These are phyloP conservation scores for Holothuria scabra DNA, from an alignment of 53 echinoderm and acorn worm genomes.

Conservation along the genomic window DNA sequence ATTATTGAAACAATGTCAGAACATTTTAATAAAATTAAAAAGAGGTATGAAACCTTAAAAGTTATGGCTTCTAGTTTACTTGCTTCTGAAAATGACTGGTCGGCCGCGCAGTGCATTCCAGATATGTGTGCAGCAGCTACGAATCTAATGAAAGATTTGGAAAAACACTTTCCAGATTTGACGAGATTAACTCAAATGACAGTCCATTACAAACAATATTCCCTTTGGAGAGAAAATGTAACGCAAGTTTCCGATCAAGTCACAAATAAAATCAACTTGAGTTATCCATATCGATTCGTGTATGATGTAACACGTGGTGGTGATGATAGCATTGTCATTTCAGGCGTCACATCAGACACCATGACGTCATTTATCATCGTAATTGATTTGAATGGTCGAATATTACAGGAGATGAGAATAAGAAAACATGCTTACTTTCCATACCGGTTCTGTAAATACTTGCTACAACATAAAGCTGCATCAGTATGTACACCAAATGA, in stretches of 20 bases:
- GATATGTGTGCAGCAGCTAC: background rate
- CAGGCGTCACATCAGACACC: background rate
- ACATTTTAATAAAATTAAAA: background rate
- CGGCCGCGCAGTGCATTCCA: conserved; percentile 9
- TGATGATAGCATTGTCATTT: background rate
- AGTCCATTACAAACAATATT: background rate
- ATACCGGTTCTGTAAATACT: background rate
- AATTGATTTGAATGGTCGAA: background rate
- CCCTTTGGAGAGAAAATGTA: background rate
- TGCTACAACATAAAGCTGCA: background rate
- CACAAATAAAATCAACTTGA: no score
- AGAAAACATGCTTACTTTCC: background rate
- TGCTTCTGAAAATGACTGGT: no score
- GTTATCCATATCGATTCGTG: background rate
- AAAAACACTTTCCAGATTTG: conserved; percentile 4
- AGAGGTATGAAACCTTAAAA: background rate
- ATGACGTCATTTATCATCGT: background rate
- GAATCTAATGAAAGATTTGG: conserved; percentile 1
- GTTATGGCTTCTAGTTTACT: background rate
- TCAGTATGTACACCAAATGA: no score
- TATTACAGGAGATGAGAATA: background rate
- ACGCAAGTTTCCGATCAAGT: background rate
- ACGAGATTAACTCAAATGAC: background rate
- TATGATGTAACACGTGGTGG: background rate
- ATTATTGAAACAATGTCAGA: background rate